Percentiles rank a stretch among this genome's conserved stretches.
phyloP scores from a whole-genome alignment of 2,888 invertebrate genomes.

The Muscina levida region DNA sequence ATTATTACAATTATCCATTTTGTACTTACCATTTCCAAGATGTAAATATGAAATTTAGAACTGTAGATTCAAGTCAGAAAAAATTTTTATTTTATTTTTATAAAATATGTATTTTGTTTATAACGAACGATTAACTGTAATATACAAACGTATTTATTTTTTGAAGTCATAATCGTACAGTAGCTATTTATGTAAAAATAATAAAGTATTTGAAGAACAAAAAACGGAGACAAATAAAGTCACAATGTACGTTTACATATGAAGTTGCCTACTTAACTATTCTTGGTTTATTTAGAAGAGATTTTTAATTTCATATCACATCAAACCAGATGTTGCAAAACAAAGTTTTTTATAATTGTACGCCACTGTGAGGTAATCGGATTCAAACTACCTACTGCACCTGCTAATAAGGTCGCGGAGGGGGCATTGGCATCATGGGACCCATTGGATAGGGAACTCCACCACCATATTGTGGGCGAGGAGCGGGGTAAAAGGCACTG shows the following conservation, averaged over 20 bases:
- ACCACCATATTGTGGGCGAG: conserved; percentile 54
- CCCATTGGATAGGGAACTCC: conserved; percentile 81
- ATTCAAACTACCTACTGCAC: neutral
- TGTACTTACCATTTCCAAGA: too few relatives aligned
- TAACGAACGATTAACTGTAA: conserved; percentile 58
- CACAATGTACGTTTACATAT: too few relatives aligned
- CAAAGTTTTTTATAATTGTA: conserved; percentile 40
- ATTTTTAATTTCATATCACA: conserved; percentile 14
- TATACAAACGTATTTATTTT: conserved; percentile 33
- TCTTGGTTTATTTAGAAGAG: conserved; percentile 2
- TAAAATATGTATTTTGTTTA: conserved; percentile 29
- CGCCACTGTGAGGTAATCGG: conserved; percentile 9
- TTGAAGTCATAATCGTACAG: neutral
- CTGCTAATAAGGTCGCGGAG: conserved; percentile 85
- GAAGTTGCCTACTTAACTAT: neutral
- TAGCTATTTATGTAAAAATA: conserved; percentile 15
- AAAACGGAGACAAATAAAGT: neutral
- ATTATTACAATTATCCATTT: too few relatives aligned
- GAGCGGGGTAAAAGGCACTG: conserved; percentile 72
- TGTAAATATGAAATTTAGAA: too few relatives aligned
- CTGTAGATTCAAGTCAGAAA: too few relatives aligned
- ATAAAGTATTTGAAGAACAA: conserved; percentile 4
- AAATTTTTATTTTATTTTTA: neutral
- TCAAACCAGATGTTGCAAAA: conserved; percentile 9
- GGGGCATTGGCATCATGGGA: conserved; percentile 91